A percentile compares a stretch with the other conserved stretches of the same genome.
These are phyloP conservation scores for Lasiurus cinereus DNA, from an alignment of 2,113 vertebrate species.

Conservation along the genomic window DNA sequence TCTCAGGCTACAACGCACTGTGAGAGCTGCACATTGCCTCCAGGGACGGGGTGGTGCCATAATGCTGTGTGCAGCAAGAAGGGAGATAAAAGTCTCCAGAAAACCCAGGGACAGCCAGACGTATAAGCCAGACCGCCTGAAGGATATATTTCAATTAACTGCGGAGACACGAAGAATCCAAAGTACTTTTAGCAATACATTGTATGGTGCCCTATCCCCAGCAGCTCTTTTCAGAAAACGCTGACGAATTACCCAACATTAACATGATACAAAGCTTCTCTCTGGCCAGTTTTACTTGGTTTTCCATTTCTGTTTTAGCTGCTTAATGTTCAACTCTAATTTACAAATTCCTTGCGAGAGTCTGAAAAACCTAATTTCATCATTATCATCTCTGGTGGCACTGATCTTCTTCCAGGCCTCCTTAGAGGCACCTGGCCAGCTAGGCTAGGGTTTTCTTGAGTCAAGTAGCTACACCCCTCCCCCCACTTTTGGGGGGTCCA, in stretches of 20 bases:
- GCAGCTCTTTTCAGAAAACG: not conserved
- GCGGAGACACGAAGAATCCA: not conserved
- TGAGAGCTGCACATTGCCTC: not conserved
- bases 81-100: not conserved
- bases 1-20: not conserved
- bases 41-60: not conserved
- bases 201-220: not conserved
- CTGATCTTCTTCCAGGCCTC: not conserved
- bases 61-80: not conserved
- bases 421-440: not conserved
- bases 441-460: not conserved
- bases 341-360: not conserved
- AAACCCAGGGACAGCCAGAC: not conserved
- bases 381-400: not conserved
- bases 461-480: not conserved
- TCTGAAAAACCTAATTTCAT: not conserved
- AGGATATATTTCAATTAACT: not conserved
- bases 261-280: not conserved
- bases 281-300: not conserved
- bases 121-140: not conserved
- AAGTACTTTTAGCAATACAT: not conserved
- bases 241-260: not conserved
- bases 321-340: not conserved
- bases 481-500: not conserved
- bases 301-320: not conserved